Conservation (phyloP, 53 echinoderm and acorn worm genomes). For the Holothuria leucospilota region DNA sequence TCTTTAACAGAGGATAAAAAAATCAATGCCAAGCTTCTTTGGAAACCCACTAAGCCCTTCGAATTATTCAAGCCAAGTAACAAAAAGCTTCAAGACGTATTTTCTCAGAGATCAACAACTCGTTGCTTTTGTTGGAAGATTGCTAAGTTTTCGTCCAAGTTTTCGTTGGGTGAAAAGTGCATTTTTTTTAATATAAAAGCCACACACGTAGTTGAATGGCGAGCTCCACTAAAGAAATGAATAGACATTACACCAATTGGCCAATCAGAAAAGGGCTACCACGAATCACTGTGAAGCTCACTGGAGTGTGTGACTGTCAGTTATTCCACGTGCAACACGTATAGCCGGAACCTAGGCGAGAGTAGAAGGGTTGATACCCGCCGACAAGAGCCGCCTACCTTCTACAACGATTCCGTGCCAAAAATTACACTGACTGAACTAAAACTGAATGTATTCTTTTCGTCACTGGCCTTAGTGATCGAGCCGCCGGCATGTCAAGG, state of each 20-base stretch:
- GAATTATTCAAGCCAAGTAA: too few species aligned
- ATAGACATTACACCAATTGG: constrained; percentile 45
- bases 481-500: constrained; percentile 57
- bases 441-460: constrained; percentile 50
- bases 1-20: too few species aligned
- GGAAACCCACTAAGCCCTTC: too few species aligned
- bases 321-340: constrained; percentile 43
- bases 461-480: constrained; percentile 43
- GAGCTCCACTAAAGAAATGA: constrained; percentile 8
- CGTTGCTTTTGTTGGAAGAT: too few species aligned
- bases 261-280: constrained; percentile 32
- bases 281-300: constrained; percentile 39
- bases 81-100: too few species aligned
- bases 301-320: constrained; percentile 33
- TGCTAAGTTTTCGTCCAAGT: too few species aligned
- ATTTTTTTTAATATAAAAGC: constrained; percentile 42
- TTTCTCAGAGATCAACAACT: too few species aligned
- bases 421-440: constrained; percentile 31
- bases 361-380: constrained; percentile 24
- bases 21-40: too few species aligned
- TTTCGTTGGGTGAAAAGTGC: constrained; percentile 23
- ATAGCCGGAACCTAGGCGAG: constrained; percentile 31
- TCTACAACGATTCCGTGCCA: constrained; percentile 2
- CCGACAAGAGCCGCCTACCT: constrained; percentile 39
- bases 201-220: constrained; percentile 49